These are phyloP conservation scores for Neuroscelio doddi DNA, from an alignment of 2,888 invertebrate species.

Conservation along the genomic window DNA sequence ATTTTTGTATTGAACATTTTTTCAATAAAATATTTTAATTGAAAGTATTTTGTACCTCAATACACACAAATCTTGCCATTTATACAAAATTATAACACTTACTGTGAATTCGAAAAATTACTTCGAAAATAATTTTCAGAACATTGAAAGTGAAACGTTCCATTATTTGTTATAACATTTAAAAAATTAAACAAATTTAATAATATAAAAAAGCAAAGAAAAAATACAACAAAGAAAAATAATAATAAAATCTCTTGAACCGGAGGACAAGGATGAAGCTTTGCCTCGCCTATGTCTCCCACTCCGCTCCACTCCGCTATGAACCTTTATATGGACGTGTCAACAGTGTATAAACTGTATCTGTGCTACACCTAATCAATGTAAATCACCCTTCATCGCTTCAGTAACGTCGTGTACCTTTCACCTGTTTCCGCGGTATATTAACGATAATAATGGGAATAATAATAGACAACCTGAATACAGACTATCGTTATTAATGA, in stretches of 20 bases:
- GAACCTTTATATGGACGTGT: slow-evolving; percentile 59
- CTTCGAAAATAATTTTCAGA: no score
- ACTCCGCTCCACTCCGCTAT: slow-evolving; percentile 71
- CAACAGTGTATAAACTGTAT: slow-evolving; percentile 60
- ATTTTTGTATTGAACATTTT: no score
- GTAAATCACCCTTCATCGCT: slow-evolving; percentile 70
- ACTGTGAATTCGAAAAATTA: no score
- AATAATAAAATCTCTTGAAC: slow-evolving; percentile 70
- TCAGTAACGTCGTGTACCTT: slow-evolving; percentile 66
- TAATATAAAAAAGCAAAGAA: no score
- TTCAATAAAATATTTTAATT: no score
- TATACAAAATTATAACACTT: no score
- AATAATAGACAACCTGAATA: slow-evolving; percentile 29
- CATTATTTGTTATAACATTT: no score
- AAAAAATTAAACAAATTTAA: no score
- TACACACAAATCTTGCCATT: no score
- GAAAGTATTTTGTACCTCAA: no score
- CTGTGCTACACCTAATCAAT: slow-evolving; percentile 71
- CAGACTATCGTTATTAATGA: slow-evolving; percentile 10
- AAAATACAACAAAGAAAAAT: no score
- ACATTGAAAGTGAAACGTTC: no score
- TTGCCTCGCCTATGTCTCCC: slow-evolving; percentile 71
- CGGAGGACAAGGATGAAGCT: slow-evolving; percentile 67
- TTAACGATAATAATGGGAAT: slow-evolving; percentile 40
- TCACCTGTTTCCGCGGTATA: slow-evolving; percentile 58